Base-by-base conservation (phyloP, 2,888 invertebrate species). In the Netelia melanura region DNA sequence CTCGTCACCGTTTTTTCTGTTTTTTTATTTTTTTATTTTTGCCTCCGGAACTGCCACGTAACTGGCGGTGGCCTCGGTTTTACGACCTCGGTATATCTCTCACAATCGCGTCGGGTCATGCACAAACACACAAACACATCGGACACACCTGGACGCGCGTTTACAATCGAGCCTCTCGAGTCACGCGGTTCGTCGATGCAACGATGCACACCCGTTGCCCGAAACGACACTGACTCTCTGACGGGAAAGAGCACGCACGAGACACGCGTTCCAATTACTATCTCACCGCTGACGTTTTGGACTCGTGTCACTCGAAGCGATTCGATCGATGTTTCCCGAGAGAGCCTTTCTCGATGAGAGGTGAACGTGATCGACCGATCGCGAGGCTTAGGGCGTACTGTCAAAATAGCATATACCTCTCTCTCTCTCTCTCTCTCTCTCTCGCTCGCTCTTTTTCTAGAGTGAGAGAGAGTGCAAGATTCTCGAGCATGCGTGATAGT, bases 371-470 rank as follows among this genome's bases (percentile, higher is more conserved):
- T 76, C 75, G 76, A 76, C 70, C 79, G 79, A 71, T 67, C 76
- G 64, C n/a, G 75, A 76, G 52, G 75, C 76, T 85, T 82, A 62
- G 85, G 82, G 82, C 79, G 85, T 85, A 85, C 85, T 82, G 85
- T 79, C 82, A 82, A 82, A 85, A 82, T 81, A 79, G 56, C 54
- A 52, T 79, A 54, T 85, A 38, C 38, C 38, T 38, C 38, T 38
- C 38, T 38, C 38, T 38, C 38, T 38, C 38, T 38, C 38, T 38
- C 38, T 38, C 38, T 38, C 38, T 6, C 6, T 38, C 38, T 2
- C 21, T 21, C 21, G 21, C 21, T 21, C 21, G 21, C 21, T 38
- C 38, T 38, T 38, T 38, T 2, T 38, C 38, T 38, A 79, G 65
- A 58, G 44, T 52, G 64, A 68, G 64, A 44, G 74, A 48, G 85